phyloP scores from a whole-genome alignment of 1,140 invertebrate genomes.

The Choristoneura fumiferana region DNA sequence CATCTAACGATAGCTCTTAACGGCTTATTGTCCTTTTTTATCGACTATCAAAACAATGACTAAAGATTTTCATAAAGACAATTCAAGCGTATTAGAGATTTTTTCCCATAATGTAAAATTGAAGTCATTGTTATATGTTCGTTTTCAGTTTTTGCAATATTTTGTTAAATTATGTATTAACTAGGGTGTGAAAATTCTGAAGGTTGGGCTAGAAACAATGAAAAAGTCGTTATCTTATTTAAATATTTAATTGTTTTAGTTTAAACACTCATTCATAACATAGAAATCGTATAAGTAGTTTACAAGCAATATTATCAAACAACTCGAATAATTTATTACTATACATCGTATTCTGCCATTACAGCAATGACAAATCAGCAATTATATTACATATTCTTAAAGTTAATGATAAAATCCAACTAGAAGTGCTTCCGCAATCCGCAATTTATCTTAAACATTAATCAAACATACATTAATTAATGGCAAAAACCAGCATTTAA shows the following conservation, averaged over 20 bases:
- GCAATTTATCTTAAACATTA: too few species aligned
- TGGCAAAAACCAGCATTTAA: too few species aligned
- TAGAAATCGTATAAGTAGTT: too few species aligned
- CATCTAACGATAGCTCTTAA: conserved; percentile 10
- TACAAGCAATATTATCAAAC: too few species aligned
- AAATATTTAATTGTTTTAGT: neutral
- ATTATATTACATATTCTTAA: too few species aligned
- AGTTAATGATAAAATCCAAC: too few species aligned
- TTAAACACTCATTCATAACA: too few species aligned
- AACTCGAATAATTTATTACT: too few species aligned
- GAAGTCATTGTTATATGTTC: conserved; percentile 13
- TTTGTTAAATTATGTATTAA: conserved; percentile 1
- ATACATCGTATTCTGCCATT: too few species aligned
- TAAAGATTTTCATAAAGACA: conserved; percentile 13
- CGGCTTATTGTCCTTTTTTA: conserved; percentile 9
- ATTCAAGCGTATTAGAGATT: conserved; percentile 9
- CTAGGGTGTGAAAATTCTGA: neutral
- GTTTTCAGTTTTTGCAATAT: conserved; percentile 16
- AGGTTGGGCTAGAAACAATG: neutral
- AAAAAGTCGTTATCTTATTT: neutral
- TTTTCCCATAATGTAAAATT: conserved; percentile 10
- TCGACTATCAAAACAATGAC: conserved; percentile 1
- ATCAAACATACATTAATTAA: too few species aligned
- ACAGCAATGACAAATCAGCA: too few species aligned
- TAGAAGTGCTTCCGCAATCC: too few species aligned